Percentiles rank a stretch among this genome's conserved stretches.
Conservation (phyloP, 37 sponge, comb jelly and placozoan genomes). For the Petrosia ficiformis region DNA sequence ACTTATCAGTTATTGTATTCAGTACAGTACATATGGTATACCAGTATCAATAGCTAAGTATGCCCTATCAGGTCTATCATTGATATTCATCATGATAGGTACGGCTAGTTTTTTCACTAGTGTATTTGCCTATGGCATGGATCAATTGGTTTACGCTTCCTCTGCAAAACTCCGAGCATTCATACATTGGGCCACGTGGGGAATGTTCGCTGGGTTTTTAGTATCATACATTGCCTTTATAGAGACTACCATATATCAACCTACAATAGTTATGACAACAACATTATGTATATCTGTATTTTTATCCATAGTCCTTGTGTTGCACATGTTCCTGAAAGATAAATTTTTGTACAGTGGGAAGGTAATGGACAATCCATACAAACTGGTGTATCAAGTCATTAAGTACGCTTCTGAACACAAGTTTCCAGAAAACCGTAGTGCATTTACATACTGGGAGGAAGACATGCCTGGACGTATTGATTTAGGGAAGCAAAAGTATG, state of each 20-base stretch:
- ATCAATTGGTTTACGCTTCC: background rate
- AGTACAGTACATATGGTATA: background rate
- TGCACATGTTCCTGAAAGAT: background rate
- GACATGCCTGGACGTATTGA: background rate
- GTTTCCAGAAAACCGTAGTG: background rate
- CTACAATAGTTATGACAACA: background rate
- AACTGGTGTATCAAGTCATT: background rate
- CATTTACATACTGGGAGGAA: slow-evolving; percentile 10
- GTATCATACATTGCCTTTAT: background rate
- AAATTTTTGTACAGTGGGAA: background rate
- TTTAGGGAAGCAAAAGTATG: background rate
- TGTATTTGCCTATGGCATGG: background rate
- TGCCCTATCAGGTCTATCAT: background rate
- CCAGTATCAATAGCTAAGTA: background rate
- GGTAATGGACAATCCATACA: background rate
- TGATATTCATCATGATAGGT: background rate
- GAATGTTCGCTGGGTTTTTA: background rate
- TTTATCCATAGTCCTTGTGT: background rate
- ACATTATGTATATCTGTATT: background rate
- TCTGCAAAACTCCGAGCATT: background rate
- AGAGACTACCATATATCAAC: background rate
- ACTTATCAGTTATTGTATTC: background rate
- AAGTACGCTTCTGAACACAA: background rate
- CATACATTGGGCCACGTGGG: background rate
- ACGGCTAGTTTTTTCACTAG: background rate